Percentiles rank a stretch among this genome's conserved stretches.
Conservation (phyloP, 2,797 vertebrate species). For the Smutsia temminckii region DNA sequence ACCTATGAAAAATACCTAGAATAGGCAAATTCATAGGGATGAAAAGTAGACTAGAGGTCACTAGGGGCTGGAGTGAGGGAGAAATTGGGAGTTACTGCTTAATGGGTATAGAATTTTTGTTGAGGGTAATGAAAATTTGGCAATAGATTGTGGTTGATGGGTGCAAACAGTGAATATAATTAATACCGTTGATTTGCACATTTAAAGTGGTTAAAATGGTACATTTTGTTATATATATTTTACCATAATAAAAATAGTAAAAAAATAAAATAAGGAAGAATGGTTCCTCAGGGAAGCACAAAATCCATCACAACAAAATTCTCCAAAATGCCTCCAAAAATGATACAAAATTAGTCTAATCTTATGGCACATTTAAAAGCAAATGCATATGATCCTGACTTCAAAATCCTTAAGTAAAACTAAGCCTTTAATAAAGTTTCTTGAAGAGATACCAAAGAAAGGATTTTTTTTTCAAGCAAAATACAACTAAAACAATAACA, state of each 20-base stretch:
- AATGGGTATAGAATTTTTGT: neutral
- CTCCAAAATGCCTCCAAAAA: neutral
- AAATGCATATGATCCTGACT: neutral
- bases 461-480: neutral
- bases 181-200: neutral
- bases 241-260: neutral
- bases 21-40: neutral
- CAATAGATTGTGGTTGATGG: neutral
- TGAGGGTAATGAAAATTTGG: neutral
- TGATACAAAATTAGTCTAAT: neutral
- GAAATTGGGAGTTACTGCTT: too few species aligned
- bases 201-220: neutral
- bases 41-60: neutral
- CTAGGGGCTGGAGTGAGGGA: too few species aligned
- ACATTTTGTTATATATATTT: neutral
- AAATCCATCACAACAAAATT: neutral
- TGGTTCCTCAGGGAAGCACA: neutral
- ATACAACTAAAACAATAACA: neutral
- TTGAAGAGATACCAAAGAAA: neutral
- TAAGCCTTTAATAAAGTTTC: neutral
- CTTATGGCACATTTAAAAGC: neutral
- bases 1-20: neutral
- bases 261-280: neutral
- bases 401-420: neutral
- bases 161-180: neutral